Evolutionary conservation across 2,113 vertebrate species (phyloP).

Genomic region (Apodemus speciosus): DNA sequence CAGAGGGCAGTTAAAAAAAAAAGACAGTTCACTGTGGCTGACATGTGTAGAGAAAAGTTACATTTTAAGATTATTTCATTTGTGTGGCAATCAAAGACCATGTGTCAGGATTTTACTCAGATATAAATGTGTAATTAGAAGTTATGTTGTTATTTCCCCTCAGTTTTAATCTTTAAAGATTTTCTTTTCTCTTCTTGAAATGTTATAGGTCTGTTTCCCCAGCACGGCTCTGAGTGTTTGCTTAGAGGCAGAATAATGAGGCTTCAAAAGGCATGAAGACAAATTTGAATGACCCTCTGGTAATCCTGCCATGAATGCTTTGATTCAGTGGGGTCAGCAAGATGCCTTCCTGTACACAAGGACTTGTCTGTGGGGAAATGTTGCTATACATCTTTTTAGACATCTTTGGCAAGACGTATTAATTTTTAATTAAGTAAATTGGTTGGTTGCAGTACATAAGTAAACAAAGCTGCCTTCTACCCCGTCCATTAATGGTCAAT

Average conservation of each 20-base stretch:
- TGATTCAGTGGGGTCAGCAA: background rate
- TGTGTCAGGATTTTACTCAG: conserved; percentile 15
- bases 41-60: background rate
- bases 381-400: conserved; percentile 27
- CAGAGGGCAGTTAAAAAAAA: background rate
- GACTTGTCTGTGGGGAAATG: background rate
- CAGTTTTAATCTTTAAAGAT: conserved; percentile 31
- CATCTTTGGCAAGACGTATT: conserved; percentile 42
- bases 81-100: conserved; percentile 11
- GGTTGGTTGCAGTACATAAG: conserved; percentile 49
- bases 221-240: background rate
- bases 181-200: background rate
- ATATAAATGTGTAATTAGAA: conserved; percentile 2
- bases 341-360: background rate
- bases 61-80: background rate
- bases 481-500: conserved; percentile 64
- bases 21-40: too few relatives aligned
- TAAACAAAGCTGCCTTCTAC: conserved; percentile 57
- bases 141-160: conserved; percentile 1
- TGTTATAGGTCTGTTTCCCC: conserved; percentile 1
- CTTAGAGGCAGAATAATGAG: background rate
- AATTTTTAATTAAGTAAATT: conserved; percentile 67
- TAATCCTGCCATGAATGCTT: background rate
- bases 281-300: background rate
- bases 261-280: conserved; percentile 33